A percentile compares a stretch with the other conserved stretches of the same genome.
Evolutionary conservation across 2,113 vertebrate species (phyloP).

Genomic region (Myrmophylax atrothorax): DNA sequence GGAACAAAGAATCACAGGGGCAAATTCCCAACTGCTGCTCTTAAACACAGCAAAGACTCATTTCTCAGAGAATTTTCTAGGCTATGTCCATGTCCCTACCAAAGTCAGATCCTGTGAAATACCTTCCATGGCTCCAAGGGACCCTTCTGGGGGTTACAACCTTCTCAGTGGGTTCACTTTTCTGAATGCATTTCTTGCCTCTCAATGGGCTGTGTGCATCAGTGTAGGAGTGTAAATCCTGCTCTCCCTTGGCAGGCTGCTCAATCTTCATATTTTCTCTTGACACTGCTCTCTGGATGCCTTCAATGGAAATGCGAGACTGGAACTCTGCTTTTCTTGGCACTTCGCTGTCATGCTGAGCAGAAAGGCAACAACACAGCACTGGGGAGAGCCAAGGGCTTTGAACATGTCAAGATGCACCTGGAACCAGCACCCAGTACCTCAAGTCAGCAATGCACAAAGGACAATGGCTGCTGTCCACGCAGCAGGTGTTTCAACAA

Average conservation of each 20-base stretch:
- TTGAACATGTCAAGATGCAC: background rate
- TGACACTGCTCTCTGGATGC: background rate
- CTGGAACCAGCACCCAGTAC: background rate
- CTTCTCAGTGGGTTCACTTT: background rate
- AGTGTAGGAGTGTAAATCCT: background rate
- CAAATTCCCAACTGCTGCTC: background rate
- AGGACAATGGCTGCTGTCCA: background rate
- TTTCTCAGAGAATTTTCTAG: background rate
- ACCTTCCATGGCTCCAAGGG: fast-evolving
- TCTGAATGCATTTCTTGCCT: background rate
- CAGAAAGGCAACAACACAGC: background rate
- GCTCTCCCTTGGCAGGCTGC: background rate
- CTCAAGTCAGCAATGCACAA: background rate
- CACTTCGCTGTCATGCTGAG: background rate
- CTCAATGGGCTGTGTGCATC: background rate
- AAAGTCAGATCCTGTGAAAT: background rate
- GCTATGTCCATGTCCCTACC: background rate
- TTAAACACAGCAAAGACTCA: background rate
- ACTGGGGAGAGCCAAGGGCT: background rate
- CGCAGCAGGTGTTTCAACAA: conserved; percentile 62
- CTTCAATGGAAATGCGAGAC: background rate
- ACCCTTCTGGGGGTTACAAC: background rate
- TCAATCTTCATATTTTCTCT: background rate
- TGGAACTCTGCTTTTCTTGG: background rate
- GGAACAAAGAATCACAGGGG: background rate